Conservation (phyloP, 2,888 invertebrate genomes). For the Ormyrus thymus region DNA sequence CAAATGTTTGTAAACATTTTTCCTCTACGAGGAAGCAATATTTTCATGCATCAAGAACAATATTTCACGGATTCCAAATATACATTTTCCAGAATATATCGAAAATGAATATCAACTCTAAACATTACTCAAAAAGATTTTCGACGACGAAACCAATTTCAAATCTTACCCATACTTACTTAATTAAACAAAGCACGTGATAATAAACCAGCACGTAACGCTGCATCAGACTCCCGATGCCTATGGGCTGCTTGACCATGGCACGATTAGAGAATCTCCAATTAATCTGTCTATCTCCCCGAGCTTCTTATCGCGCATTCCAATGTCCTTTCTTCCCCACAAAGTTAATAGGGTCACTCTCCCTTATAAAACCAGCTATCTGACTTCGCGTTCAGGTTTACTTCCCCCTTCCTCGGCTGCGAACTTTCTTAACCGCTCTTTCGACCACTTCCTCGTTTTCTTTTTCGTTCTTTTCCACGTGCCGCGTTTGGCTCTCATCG, state of each 20-base stretch:
- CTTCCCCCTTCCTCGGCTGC: not conserved
- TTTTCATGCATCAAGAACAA: too few relatives aligned
- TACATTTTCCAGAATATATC: too few relatives aligned
- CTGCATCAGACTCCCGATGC: not conserved
- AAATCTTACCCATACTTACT: not conserved
- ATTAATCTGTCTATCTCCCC: constrained; percentile 16
- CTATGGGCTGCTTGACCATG: constrained; percentile 10
- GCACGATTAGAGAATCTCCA: constrained; percentile 28
- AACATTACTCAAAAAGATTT: too few relatives aligned
- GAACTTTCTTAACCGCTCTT: not conserved
- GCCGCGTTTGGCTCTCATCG: too few relatives aligned
- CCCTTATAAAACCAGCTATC: not conserved
- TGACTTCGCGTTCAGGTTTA: not conserved
- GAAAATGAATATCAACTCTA: too few relatives aligned
- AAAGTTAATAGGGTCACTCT: not conserved
- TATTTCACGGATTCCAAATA: too few relatives aligned
- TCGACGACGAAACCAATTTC: not conserved
- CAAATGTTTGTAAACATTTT: too few relatives aligned
- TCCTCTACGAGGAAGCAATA: too few relatives aligned
- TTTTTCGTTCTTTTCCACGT: too few relatives aligned
- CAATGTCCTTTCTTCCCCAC: not conserved
- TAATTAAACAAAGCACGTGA: constrained; percentile 12
- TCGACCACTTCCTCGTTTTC: too few relatives aligned
- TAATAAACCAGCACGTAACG: too few relatives aligned
- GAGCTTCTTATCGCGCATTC: not conserved